Evolutionary conservation across 2,113 vertebrate species (phyloP).

Genomic region (Perccottus glenii): DNA sequence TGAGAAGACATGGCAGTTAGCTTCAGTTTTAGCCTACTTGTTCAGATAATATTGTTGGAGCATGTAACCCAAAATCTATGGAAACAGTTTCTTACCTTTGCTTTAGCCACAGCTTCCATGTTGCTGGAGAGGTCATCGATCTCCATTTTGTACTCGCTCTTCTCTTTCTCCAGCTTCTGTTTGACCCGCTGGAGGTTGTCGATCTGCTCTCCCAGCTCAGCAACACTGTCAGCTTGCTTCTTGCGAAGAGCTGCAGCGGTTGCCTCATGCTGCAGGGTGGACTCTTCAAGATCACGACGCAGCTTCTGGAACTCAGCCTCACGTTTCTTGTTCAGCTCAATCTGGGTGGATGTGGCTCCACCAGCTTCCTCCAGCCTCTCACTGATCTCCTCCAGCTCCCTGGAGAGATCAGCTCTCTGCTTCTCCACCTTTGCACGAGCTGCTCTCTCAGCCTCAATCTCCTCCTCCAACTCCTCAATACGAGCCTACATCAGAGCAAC

Average conservation of each 20-base stretch:
- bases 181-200: constrained; percentile 73
- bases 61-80: too few relatives aligned
- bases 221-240: constrained; percentile 67
- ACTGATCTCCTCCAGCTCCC: constrained; percentile 89
- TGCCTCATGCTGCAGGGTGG: constrained; percentile 73
- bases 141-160: constrained; percentile 74
- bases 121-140: constrained; percentile 71
- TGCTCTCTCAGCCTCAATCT: constrained; percentile 88
- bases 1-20: too few relatives aligned
- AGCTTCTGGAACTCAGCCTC: constrained; percentile 73
- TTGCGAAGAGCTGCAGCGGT: constrained; percentile 73
- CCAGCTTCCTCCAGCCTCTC: constrained; percentile 76
- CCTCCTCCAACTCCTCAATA: constrained; percentile 79
- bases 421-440: constrained; percentile 86
- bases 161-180: constrained; percentile 73
- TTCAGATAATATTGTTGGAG: too few relatives aligned
- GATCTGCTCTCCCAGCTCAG: constrained; percentile 67
- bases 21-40: too few relatives aligned
- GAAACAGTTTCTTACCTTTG: too few relatives aligned
- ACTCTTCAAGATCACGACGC: constrained; percentile 71
- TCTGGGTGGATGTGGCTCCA: constrained; percentile 72
- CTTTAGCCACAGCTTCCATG: constrained; percentile 54
- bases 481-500: constrained; percentile 49
- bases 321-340: constrained; percentile 76
- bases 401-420: constrained; percentile 82